phyloP scores from a whole-genome alignment of 2,888 invertebrate genomes.

The Camponotus fellah region DNA sequence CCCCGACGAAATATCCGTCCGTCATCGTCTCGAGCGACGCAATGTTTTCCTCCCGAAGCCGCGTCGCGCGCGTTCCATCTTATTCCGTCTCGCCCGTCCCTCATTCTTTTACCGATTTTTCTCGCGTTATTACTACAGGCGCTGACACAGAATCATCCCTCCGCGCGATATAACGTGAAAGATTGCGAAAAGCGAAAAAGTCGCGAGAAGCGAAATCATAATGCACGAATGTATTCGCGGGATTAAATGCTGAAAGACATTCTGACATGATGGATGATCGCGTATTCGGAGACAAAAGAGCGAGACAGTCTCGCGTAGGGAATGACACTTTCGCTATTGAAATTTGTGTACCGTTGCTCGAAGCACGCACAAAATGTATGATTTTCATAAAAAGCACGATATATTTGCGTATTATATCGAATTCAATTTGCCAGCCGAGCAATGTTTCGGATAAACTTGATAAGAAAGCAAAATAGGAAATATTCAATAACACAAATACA shows the following conservation, averaged over 20 bases:
- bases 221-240: slow-evolving; percentile 59
- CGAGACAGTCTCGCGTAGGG: not conserved
- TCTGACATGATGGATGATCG: slow-evolving; percentile 7
- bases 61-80: slow-evolving; percentile 28
- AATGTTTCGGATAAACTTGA: not conserved
- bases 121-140: slow-evolving; percentile 70
- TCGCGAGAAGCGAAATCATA: slow-evolving; percentile 62
- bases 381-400: not conserved
- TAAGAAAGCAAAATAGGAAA: not conserved
- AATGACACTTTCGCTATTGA: not conserved
- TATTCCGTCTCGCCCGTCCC: slow-evolving; percentile 3
- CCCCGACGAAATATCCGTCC: slow-evolving; percentile 60
- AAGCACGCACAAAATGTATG: not conserved
- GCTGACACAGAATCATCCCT: slow-evolving; percentile 56
- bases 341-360: not conserved
- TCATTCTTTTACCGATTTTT: slow-evolving; percentile 64
- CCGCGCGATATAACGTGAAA: slow-evolving; percentile 50
- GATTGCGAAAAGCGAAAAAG: slow-evolving; percentile 41
- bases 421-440: slow-evolving; percentile 1
- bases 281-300: not conserved
- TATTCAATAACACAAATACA: not conserved
- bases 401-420: not conserved
- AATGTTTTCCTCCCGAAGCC: not conserved
- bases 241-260: slow-evolving; percentile 55
- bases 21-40: slow-evolving; percentile 28